Evolutionary conservation across 2,113 vertebrate genomes (phyloP).

Genomic region (Syngnathus scovelli): DNA sequence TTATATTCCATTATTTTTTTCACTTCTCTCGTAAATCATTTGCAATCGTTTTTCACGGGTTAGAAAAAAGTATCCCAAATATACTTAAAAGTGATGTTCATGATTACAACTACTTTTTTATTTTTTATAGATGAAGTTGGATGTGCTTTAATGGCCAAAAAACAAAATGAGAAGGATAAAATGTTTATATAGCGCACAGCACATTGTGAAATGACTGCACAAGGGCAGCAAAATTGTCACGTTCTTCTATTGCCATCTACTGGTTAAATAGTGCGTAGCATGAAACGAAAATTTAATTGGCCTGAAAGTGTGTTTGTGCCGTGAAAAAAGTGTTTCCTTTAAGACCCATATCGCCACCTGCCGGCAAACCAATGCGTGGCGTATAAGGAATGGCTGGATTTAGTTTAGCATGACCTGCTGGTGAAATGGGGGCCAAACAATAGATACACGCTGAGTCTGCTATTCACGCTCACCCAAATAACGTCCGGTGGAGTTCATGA

Average conservation of each 20-base stretch:
- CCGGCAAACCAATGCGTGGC: not conserved
- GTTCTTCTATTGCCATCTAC: constrained; percentile 44
- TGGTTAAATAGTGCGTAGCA: constrained; percentile 8
- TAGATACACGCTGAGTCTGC: too few relatives aligned
- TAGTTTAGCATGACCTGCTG: not conserved
- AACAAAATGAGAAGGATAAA: not conserved
- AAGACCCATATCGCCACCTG: not conserved
- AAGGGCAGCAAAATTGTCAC: not conserved
- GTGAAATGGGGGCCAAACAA: not conserved
- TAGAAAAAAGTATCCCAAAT: not conserved
- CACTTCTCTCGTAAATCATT: not conserved
- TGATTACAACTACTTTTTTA: not conserved
- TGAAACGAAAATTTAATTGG: not conserved
- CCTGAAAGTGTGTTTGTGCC: too few relatives aligned
- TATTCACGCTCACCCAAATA: too few relatives aligned
- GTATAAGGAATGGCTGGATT: not conserved
- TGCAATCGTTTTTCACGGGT: not conserved
- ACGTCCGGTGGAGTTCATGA: too few relatives aligned
- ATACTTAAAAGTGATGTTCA: not conserved
- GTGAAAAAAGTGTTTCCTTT: not conserved
- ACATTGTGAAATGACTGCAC: not conserved
- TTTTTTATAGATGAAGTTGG: not conserved
- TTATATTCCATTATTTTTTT: not conserved
- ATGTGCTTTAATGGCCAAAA: not conserved
- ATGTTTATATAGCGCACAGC: not conserved